These are phyloP conservation scores for Lamellibrachia satsuma DNA, from an alignment of 2,888 invertebrate genomes.

Conservation along the genomic window DNA sequence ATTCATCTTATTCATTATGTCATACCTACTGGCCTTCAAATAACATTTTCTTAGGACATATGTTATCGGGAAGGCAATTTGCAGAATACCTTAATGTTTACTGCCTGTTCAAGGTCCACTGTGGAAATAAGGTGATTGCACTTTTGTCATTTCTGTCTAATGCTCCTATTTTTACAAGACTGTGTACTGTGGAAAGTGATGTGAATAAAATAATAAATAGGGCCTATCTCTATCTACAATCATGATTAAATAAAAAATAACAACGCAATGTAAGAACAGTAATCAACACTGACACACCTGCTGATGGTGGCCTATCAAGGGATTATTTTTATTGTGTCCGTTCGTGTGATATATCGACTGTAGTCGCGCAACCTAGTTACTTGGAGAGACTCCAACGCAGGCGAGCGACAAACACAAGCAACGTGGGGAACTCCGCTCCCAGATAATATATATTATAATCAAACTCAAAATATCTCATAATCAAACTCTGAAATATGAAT, in stretches of 20 bases:
- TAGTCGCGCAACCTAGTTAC: not conserved
- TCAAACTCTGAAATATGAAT: not conserved
- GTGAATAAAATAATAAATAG: too few relatives aligned
- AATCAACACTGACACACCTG: not conserved
- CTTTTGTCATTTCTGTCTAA: too few relatives aligned
- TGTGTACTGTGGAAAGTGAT: too few relatives aligned
- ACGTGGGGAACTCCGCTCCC: not conserved
- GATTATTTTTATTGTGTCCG: not conserved
- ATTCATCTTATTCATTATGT: too few relatives aligned
- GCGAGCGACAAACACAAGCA: not conserved
- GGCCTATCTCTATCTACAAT: not conserved
- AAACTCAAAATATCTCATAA: not conserved
- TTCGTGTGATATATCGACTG: not conserved
- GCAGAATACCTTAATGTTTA: too few relatives aligned
- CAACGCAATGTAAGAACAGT: not conserved
- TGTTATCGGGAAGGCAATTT: too few relatives aligned
- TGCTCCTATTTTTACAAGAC: too few relatives aligned
- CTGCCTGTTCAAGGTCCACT: too few relatives aligned
- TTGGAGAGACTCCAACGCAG: not conserved
- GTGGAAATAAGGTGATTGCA: too few relatives aligned
- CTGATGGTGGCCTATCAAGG: not conserved
- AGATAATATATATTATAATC: not conserved
- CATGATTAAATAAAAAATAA: not conserved
- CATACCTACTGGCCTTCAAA: too few relatives aligned
- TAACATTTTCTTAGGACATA: too few relatives aligned